Evolutionary conservation across 2,888 invertebrate genomes (phyloP).

Genomic region (Sturmia bella): DNA sequence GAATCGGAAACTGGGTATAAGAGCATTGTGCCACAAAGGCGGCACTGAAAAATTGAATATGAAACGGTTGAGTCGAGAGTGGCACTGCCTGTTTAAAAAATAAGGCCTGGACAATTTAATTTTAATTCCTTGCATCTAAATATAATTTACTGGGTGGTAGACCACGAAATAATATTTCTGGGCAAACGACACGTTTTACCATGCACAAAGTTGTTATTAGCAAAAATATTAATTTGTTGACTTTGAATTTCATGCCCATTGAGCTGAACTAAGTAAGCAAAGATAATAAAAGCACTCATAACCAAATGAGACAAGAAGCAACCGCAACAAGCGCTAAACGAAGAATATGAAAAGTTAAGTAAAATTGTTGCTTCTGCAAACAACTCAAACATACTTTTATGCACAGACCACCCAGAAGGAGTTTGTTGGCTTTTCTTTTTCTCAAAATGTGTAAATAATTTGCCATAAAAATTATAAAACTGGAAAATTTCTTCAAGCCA

Average conservation of each 20-base stretch:
- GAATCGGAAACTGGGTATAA: no score
- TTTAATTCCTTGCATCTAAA: no score
- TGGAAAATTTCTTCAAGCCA: slow-evolving; percentile 33
- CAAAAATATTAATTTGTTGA: slow-evolving; percentile 10
- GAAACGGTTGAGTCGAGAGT: no score
- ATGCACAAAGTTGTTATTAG: not conserved
- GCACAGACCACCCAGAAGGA: not conserved
- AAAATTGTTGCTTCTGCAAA: slow-evolving; percentile 71
- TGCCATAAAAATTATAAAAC: slow-evolving; percentile 41
- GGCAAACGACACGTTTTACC: no score
- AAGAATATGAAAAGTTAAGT: slow-evolving; percentile 46
- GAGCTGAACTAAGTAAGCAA: slow-evolving; percentile 72
- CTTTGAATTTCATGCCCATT: slow-evolving; percentile 72
- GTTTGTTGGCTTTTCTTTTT: not conserved
- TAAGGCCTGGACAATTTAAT: no score
- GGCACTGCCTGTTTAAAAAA: no score
- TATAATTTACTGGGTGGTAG: no score
- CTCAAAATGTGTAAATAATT: slow-evolving; percentile 46
- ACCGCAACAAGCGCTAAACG: not conserved
- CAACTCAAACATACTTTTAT: slow-evolving; percentile 13
- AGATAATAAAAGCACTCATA: slow-evolving; percentile 68
- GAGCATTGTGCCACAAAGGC: no score
- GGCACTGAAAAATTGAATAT: no score
- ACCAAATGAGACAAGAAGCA: slow-evolving; percentile 50
- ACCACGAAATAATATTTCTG: no score